Base-by-base conservation (phyloP, 2,888 invertebrate genomes). In the Hetaerina titia region DNA sequence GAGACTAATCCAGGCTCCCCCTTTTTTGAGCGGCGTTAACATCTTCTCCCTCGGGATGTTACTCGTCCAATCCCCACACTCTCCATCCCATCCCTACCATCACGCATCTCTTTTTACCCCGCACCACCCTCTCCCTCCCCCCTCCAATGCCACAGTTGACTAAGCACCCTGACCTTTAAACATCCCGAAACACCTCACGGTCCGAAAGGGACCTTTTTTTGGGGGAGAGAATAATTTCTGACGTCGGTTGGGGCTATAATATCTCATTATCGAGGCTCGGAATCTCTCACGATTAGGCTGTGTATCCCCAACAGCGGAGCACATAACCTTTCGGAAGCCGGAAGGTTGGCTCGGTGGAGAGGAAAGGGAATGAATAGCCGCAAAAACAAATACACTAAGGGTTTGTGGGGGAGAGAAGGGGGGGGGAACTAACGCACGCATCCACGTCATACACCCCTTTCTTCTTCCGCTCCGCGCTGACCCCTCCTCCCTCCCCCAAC, bases 231-330 rank as follows among this genome's bases (percentile, higher is more conserved):
- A 89, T 92, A 74, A 92, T 92, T 92, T 69, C 8, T 45, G 69
- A 92, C 31, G 92, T 92, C 69, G 69, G 74, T 92, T 92, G 74
- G 56, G 19, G 81, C 69, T 25, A 63, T 90, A n/a, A 92, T 92
- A 92, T 74, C 92, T 92, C 69, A 92, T 92, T 74, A 92, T 92
- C 92, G 69, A n/a, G n/a, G 69, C 56, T 69, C 31, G 56, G 31
- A 69, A 92, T 92, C 92, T 92, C n/a, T 64, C 64, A 69, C 90
- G 90, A 90, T 92, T 69, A 92, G 56, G 74, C 64, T 64, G 69
- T 11, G 69, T 63, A 63, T 60, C 90, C 60, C 60, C 25, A 25
- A 58, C 60, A n/a, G 60, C 58, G 58, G 6, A n/a, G 89, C 60
- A 7, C 13, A 69, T 69, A 22, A 22, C 22, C 69, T 8, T 69